phyloP scores from a whole-genome alignment of 2,113 vertebrate genomes.

The Zootoca vivipara region DNA sequence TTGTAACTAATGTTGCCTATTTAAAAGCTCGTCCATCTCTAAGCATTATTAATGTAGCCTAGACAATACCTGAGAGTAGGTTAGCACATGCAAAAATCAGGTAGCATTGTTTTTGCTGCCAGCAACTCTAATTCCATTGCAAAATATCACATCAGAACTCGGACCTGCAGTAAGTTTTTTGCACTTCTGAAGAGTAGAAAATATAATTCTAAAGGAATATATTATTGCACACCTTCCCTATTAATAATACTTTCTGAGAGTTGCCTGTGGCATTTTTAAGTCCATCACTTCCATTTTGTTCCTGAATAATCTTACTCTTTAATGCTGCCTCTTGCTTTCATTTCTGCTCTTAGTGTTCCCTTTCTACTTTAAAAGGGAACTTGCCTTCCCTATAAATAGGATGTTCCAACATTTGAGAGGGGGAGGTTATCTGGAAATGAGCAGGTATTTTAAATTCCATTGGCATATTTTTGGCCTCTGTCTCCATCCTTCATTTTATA shows the following conservation, averaged over 20 bases:
- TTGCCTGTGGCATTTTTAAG: conserved; percentile 38
- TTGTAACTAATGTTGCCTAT: neutral
- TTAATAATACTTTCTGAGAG: conserved; percentile 34
- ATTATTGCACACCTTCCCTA: conserved; percentile 7
- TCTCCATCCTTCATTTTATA: conserved; percentile 29
- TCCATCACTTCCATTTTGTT: conserved; percentile 8
- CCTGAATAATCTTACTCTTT: conserved; percentile 15
- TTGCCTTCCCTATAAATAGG: conserved; percentile 8
- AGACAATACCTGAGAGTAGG: neutral
- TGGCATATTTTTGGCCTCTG: conserved; percentile 17
- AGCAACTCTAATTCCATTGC: neutral
- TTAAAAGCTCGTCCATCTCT: neutral
- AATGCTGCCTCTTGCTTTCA: conserved; percentile 37
- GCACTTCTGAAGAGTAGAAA: neutral
- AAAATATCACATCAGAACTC: neutral
- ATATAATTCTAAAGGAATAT: neutral
- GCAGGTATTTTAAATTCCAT: conserved; percentile 31
- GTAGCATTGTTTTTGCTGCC: neutral
- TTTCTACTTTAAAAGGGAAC: neutral
- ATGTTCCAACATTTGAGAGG: neutral
- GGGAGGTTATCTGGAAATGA: neutral
- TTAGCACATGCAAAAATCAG: neutral
- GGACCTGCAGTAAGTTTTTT: neutral
- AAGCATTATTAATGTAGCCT: neutral
- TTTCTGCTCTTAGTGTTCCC: conserved; percentile 15